Base-by-base conservation (phyloP, 37 sponge, comb jelly and placozoan genomes). In the Ephydatia muelleri region DNA sequence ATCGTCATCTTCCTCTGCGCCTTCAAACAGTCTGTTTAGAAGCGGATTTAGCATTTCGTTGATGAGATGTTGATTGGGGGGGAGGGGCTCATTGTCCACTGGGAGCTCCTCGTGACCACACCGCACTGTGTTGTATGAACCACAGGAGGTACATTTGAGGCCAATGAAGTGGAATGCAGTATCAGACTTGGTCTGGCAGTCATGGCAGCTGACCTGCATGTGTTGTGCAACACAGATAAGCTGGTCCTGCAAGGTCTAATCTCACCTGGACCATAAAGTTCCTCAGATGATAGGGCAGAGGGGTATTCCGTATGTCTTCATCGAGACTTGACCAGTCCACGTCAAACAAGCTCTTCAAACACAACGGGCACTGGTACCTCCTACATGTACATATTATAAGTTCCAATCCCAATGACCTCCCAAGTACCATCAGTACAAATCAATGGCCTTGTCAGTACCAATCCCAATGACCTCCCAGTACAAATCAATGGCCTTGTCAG, bases 61-160 rank as follows among this genome's bases (percentile, higher is more conserved):
- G 43, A 43, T 6, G 43, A 43, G 43, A 6, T 6, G 43, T 43
- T 43, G 43, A 6, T 43, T 43, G 43, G 3, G 43, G 43, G 43
- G 43, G 6, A 43, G 43, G 6, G 72, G 49, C 29, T 76, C 81
- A 19, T 81, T 74, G 34, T 92, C 92, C 32, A 73, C 75, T 0
- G 88, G 89, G 23, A 84, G 75, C 82, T 88, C 79, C 57, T 88
- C 89, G 27, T 82, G 80, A 5, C 94, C 94, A 67, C 66, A 75
- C 35, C 94, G 85, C 30, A 88, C 88, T 19, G 94, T 93, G 87
- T 93, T 93, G 83, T 89, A 93, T 27, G 94, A 93, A 31, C 76
- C 77, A 87, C 94, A 93, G 66, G 37, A 11, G 0, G 5, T 14
- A 67, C 94, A 93, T 87, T 93, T 93, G 30, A 93, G 70, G 0